Evolutionary conservation across 1,140 invertebrate genomes (phyloP).

Genomic region (Drosophila triauraria): DNA sequence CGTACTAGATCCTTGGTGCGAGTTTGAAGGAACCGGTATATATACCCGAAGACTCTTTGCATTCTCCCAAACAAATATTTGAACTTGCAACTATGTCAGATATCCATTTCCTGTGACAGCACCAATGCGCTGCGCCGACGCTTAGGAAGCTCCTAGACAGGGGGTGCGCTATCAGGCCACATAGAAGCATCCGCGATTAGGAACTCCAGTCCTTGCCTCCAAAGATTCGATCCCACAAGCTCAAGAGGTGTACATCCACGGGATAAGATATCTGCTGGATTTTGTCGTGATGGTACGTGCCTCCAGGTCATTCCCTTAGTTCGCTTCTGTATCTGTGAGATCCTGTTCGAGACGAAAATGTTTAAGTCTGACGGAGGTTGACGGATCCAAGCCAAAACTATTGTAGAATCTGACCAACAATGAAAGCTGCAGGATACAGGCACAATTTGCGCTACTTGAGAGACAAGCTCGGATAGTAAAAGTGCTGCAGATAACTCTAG

Average conservation of each 20-base stretch:
- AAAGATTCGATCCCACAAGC: neutral
- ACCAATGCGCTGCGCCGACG: no score
- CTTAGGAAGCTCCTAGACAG: no score
- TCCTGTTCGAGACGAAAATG: slow-evolving; percentile 3
- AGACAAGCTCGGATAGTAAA: neutral
- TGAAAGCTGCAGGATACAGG: neutral
- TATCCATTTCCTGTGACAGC: no score
- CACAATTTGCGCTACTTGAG: no score
- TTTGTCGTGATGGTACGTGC: neutral
- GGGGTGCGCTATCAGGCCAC: neutral
- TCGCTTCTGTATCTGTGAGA: slow-evolving; percentile 2
- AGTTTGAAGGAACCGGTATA: no score
- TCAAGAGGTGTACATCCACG: slow-evolving; percentile 3
- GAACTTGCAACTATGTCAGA: no score
- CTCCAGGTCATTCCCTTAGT: slow-evolving; percentile 6
- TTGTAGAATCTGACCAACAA: slow-evolving; percentile 11
- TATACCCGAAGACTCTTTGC: no score
- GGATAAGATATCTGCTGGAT: slow-evolving; percentile 5
- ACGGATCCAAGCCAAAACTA: slow-evolving; percentile 5
- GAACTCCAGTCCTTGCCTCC: neutral
- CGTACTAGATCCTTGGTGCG: no score
- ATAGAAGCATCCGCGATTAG: neutral
- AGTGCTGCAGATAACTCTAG: neutral
- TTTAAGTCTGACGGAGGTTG: slow-evolving; percentile 2
- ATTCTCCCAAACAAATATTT: no score